Base-by-base conservation (phyloP, 2,888 invertebrate species). In the Thumatha senex region DNA sequence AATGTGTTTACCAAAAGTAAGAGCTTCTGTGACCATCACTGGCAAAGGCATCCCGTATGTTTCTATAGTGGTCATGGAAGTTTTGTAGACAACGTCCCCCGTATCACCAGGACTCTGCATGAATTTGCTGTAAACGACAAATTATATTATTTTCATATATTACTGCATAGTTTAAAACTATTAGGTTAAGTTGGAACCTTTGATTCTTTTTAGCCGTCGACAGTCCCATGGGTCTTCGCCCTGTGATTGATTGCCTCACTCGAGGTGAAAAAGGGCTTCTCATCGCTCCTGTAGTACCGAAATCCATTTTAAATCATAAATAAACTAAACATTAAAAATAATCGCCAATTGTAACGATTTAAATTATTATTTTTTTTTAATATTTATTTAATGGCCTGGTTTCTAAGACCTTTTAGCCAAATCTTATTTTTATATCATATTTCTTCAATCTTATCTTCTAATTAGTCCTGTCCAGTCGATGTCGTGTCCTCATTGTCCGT, bases 1-100 rank as follows among this genome's bases (percentile, higher is more conserved):
- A 5, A 24, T 14, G 18, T 46, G 64, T 78, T 95, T 95, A 70
- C 95, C 94, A 84, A 96, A 96, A 40, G 96, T 96, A 18, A 98
- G 86, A 0, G 96, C 96, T 87, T 98, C 98, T 15, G 97, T 97
- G 2, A 98, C 96, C 51, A 96, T 93, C 1, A 98, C 97, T 30
- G 98, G 98, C 40, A 98, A 81, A 1, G 97, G 94, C 29, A 94
- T 92, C 0, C 98, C 98, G 88, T 94, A 97, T 48, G 94, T 94
- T 80, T 98, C 97, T 0, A 97, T 93, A 12, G 94, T 92, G 74
- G 96, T 95, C 63, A 93, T 92, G 15, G 95, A 93, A 0, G 96
- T 95, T 68, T 96, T 95, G 67, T 95, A 94, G 39, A 97, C 93
- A 7, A 97, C 92, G 83, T 96, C 95, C 13, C 95, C 93, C 0